Evolutionary conservation across 2,797 vertebrate genomes (phyloP).

Genomic region (Schizothorax lantsangensis): DNA sequence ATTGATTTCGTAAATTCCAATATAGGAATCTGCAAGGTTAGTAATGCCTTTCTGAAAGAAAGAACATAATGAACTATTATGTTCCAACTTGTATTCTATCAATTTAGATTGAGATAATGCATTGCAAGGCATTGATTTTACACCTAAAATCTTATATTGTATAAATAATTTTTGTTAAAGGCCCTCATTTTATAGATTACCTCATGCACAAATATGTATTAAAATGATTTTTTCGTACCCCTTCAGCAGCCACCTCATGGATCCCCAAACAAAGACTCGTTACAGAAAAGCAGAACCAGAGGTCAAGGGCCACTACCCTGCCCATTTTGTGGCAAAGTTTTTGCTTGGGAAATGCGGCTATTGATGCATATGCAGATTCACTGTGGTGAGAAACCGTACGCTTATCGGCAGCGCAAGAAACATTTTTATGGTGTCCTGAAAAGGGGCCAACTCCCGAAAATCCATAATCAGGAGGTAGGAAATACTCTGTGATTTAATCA

Average conservation of each 20-base stretch:
- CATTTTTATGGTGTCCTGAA: slow-evolving; percentile 53
- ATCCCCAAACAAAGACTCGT: slow-evolving; percentile 21
- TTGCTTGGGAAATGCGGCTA: slow-evolving; percentile 52
- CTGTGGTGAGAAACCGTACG: slow-evolving; percentile 54
- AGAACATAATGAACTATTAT: too few relatives aligned
- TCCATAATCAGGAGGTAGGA: slow-evolving; percentile 57
- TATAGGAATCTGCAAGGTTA: neutral
- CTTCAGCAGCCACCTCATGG: slow-evolving; percentile 37
- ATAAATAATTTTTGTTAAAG: neutral
- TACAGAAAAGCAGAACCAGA: slow-evolving; percentile 46
- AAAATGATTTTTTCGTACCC: neutral
- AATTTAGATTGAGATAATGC: neutral
- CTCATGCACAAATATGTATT: slow-evolving; percentile 17
- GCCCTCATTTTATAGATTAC: neutral
- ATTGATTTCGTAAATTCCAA: neutral
- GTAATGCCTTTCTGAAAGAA: neutral
- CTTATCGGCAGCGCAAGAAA: slow-evolving; percentile 55
- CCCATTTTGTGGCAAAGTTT: slow-evolving; percentile 59
- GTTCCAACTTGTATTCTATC: neutral
- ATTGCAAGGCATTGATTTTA: neutral
- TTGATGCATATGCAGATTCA: slow-evolving; percentile 61
- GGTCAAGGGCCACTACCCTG: slow-evolving; percentile 53
- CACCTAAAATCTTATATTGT: neutral
- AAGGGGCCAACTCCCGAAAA: slow-evolving; percentile 42
- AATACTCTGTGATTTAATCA: slow-evolving; percentile 42